Conservation (phyloP, 2,888 invertebrate species). For the Odontomyia ornata region DNA sequence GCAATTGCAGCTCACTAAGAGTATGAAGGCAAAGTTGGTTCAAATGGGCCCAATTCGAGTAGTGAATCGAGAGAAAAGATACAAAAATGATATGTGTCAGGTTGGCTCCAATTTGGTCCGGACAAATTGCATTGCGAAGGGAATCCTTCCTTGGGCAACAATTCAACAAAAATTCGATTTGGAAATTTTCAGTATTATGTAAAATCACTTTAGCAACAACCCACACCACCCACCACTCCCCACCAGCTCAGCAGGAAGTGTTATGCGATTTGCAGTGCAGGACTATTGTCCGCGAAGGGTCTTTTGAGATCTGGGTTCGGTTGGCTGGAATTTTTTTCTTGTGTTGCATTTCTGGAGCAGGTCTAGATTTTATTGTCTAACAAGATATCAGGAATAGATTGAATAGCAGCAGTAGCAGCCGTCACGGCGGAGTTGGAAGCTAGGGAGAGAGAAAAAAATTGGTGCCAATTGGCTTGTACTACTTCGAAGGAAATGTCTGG, state of each 20-base stretch:
- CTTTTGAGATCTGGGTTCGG: background rate
- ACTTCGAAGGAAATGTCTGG: background rate
- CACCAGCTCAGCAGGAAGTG: background rate
- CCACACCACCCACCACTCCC: background rate
- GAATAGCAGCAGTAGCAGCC: background rate
- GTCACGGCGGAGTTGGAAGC: background rate
- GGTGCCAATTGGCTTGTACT: constrained; percentile 10
- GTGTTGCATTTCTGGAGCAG: constrained; percentile 12
- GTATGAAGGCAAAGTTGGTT: background rate
- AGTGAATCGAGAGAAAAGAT: constrained; percentile 3
- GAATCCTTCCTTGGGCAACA: constrained; percentile 30
- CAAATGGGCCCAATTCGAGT: background rate
- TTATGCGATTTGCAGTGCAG: too few relatives aligned
- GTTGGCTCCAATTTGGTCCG: constrained; percentile 43
- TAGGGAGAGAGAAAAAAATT: background rate
- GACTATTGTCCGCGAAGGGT: too few relatives aligned
- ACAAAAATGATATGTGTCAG: constrained; percentile 36
- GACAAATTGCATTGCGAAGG: constrained; percentile 33
- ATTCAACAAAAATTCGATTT: constrained; percentile 29
- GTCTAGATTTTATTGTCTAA: constrained; percentile 11
- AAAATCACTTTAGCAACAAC: background rate
- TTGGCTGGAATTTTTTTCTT: background rate
- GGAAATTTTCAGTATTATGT: constrained; percentile 36
- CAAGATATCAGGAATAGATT: background rate
- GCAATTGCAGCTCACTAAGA: background rate